These are phyloP conservation scores for Paradoxurus hermaphroditus DNA, from an alignment of 2,113 vertebrate species.

Conservation along the genomic window DNA sequence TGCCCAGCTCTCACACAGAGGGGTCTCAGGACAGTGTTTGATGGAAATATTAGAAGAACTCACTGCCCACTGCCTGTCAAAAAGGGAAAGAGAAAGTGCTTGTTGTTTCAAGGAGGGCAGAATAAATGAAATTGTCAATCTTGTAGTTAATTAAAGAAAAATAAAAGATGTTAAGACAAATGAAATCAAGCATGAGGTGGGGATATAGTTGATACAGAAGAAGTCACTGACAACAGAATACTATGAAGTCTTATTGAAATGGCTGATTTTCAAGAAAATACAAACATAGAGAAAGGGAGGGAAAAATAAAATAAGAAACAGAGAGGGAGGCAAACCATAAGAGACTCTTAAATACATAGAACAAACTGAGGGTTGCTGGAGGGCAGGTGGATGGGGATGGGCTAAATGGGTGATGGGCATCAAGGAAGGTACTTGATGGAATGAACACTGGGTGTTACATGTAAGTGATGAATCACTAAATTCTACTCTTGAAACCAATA, in stretches of 20 bases:
- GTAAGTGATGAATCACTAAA: too few species aligned
- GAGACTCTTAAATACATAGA: too few species aligned
- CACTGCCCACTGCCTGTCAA: constrained; percentile 89
- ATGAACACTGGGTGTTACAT: too few species aligned
- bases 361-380: too few species aligned
- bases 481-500: too few species aligned
- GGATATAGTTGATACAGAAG: background rate
- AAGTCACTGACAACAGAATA: background rate
- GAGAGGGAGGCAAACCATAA: too few species aligned
- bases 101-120: background rate
- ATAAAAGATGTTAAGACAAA: background rate
- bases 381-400: too few species aligned
- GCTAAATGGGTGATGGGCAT: too few species aligned
- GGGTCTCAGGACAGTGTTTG: constrained; percentile 77
- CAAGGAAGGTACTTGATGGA: too few species aligned
- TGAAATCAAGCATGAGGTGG: background rate
- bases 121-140: background rate
- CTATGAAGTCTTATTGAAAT: background rate
- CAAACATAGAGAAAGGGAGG: background rate
- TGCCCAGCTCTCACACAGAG: constrained; percentile 90
- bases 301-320: too few species aligned
- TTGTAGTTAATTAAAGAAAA: background rate
- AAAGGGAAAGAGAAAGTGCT: constrained; percentile 81
- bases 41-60: constrained; percentile 88
- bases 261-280: background rate